These are phyloP conservation scores for Lamellibrachia columna DNA, from an alignment of 2,888 invertebrate genomes.

Conservation along the genomic window DNA sequence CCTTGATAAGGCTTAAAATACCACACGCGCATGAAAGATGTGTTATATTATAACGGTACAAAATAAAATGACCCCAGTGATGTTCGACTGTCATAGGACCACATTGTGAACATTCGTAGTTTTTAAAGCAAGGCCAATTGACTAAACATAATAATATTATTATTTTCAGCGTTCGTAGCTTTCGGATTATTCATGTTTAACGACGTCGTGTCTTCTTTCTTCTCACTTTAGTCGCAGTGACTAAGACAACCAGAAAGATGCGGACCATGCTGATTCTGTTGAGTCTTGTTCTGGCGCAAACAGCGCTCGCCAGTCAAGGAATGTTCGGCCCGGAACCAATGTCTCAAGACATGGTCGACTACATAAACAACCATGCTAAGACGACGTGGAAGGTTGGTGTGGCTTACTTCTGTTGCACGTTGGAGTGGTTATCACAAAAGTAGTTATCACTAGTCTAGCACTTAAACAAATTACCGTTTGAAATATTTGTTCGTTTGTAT, in stretches of 20 bases:
- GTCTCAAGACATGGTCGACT: slow-evolving; percentile 72
- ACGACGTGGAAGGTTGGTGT: slow-evolving; percentile 75
- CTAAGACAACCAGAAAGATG: not conserved
- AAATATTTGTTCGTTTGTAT: not conserved
- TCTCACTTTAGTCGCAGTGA: not conserved
- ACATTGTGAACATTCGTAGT: no score
- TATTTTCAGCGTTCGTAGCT: not conserved
- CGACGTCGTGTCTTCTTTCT: not conserved
- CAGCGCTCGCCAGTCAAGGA: slow-evolving; percentile 21
- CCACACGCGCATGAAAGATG: no score
- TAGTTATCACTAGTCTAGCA: not conserved
- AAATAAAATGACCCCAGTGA: no score
- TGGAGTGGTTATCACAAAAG: not conserved
- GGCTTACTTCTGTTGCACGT: not conserved
- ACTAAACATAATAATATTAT: no score
- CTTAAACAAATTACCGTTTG: not conserved
- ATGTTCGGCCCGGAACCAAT: slow-evolving; percentile 68
- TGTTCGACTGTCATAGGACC: no score
- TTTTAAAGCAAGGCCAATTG: no score
- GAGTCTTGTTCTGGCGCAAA: slow-evolving; percentile 21
- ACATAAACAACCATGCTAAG: slow-evolving; percentile 75
- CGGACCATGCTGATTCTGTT: not conserved
- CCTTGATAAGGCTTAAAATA: no score
- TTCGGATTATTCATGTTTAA: not conserved
- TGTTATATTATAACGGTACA: no score